Evolutionary conservation across 1,140 invertebrate genomes (phyloP).

Genomic region (Apis dorsata): DNA sequence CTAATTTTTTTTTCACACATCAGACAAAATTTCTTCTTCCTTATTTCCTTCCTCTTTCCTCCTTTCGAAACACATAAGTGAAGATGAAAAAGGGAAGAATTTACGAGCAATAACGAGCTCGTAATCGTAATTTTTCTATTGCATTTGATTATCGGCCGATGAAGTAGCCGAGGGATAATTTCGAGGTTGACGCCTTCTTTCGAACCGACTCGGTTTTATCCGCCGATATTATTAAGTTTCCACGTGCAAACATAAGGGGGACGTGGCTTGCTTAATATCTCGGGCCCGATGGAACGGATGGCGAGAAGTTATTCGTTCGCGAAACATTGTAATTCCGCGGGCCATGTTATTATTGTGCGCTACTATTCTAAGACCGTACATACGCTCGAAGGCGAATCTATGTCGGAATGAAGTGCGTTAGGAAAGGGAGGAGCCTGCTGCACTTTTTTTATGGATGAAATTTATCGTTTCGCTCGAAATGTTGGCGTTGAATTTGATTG

Average conservation of each 20-base stretch:
- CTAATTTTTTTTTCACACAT: too few relatives aligned
- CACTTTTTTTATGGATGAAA: too few relatives aligned
- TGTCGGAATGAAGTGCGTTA: constrained; percentile 1
- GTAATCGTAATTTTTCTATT: too few relatives aligned
- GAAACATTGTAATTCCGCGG: not conserved
- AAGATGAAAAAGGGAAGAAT: too few relatives aligned
- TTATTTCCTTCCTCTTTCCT: too few relatives aligned
- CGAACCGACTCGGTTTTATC: not conserved
- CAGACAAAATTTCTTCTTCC: too few relatives aligned
- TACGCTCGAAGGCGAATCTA: not conserved
- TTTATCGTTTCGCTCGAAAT: too few relatives aligned
- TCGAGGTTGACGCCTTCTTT: not conserved
- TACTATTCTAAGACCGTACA: not conserved
- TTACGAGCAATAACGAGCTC: too few relatives aligned
- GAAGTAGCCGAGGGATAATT: constrained; percentile 18
- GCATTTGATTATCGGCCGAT: not conserved
- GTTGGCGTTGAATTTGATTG: too few relatives aligned
- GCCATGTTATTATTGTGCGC: not conserved
- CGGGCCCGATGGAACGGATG: not conserved
- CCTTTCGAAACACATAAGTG: too few relatives aligned
- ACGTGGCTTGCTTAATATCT: not conserved
- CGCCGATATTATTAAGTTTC: not conserved
- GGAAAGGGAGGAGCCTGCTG: too few relatives aligned
- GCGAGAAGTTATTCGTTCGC: constrained; percentile 1
- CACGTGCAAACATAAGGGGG: not conserved